Evolutionary conservation across 2,888 invertebrate species (phyloP), one percentile per base, ranked within the genome.

Genomic region (Drosophila paranaensis): DNA sequence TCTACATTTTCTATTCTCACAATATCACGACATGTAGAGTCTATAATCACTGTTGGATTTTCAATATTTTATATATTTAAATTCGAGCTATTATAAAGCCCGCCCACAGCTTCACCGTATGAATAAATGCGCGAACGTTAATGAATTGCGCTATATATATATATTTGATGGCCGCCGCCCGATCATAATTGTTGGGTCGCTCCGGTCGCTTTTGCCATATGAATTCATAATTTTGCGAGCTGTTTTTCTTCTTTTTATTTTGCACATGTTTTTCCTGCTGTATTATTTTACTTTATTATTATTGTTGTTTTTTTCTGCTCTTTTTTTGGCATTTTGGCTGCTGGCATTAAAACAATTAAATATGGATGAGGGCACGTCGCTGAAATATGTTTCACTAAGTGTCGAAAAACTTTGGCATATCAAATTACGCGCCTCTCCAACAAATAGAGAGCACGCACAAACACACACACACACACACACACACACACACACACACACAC

Each of bases 381-480:
- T 79, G 71, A 82, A 81, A 81, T 82, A 74, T 82, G 79, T 70
- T 79, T 72, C 82, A 71, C 77, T 74, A 74, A 82, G 81, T 82
- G 81, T 81, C 83, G 80, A 82, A 77, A 81, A 74, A 82, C 61
- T 79, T 77, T 77, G 69, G 71, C 83, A 83, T 83, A 81, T 82
- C 81, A 82, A 82, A 82, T 80, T 75, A 75, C 81, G 68, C 42
- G 20, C 33, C 14, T 13, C 27, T 20, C 45, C 48, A 63, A 65
- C 51, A 74, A 74, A 69, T 66, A 48, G 56, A 48, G 46, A 45
- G 54, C 60, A 60, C 58, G 56, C 55, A 61, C 43, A 50, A 27
- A 43, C 33, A 50, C 56, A 37, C 40, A 37, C 37, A 11, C 16
- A 25, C 33, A 25, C 30, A 40, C 20, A 53, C 37, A 37, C 39